Base-by-base conservation (phyloP, 2,113 vertebrate species). In the Eolophus roseicapilla region DNA sequence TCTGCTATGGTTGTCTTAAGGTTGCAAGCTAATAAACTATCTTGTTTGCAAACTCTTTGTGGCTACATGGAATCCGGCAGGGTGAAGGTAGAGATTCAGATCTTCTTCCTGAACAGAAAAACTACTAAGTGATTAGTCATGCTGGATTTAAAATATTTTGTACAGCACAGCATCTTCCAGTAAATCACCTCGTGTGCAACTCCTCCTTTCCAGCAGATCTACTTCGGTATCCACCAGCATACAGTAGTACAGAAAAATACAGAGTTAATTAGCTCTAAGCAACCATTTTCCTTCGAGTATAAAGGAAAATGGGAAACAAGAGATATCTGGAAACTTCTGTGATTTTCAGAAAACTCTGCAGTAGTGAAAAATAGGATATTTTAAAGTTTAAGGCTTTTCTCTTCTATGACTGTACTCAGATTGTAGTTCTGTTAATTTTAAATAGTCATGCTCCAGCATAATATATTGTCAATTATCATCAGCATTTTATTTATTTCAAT, bases 1-100 rank as follows among this genome's bases (percentile, higher is more conserved):
- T 71, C 55, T 0, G 0, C 4, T 1, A 10, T 70, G 77, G 6
- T 53, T 0, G 1, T 73, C 77, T 79, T 49, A 31, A 57, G 20
- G 8, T 8, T 82, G 20, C 1, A 2, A 89, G 24, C 17, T 44
- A 25, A 33, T 21, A 57, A 91, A 93, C 82, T 19, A 64, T 14
- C 41, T 25, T 60, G 16, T 50, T 52, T 53, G 49, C 43, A 50
- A 78, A 63, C 10, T 29, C 21, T 86, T 49, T 80, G 47, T 59
- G 37, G 31, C 60, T 60, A 35, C 46, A 3, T 9, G 20, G 27
- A 60, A 10, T 29, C 39, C 55, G 13, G 8, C 37, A 75, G 46
- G 6, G 13, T 49, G 64, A 77, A 88, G 25, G 19, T 82, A 71
- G 43, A 71, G 18, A 64, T 55, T 52, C 20, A 55, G n/a, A 57